Evolutionary conservation across 2,888 invertebrate genomes (phyloP).

Genomic region (Spodoptera exigua): DNA sequence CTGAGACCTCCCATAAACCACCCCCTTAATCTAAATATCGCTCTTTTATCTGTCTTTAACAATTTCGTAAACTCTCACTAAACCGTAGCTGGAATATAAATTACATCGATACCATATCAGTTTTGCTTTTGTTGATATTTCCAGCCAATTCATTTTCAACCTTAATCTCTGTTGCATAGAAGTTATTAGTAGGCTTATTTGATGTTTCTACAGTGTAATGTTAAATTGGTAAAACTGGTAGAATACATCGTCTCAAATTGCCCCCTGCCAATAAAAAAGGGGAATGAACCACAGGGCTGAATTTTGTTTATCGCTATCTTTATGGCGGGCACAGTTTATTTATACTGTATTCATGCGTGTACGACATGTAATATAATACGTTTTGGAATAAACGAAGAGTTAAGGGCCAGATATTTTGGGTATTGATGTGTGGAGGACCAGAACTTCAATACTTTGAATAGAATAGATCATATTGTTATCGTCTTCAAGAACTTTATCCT

Average conservation of each 20-base stretch:
- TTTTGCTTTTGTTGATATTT: constrained; percentile 50
- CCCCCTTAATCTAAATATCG: constrained; percentile 85
- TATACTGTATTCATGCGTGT: constrained; percentile 84
- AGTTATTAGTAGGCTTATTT: constrained; percentile 27
- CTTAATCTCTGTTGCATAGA: constrained; percentile 55
- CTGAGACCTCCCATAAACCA: constrained; percentile 82
- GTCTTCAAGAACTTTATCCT: constrained; percentile 3
- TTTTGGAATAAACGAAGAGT: constrained; percentile 77
- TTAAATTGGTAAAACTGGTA: constrained; percentile 72
- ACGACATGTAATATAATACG: constrained; percentile 84
- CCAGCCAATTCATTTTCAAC: constrained; percentile 46
- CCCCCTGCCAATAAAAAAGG: constrained; percentile 88
- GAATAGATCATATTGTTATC: constrained; percentile 28
- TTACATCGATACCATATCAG: constrained; percentile 72
- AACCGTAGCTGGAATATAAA: constrained; percentile 87
- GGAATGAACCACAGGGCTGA: constrained; percentile 82
- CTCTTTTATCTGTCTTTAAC: constrained; percentile 88
- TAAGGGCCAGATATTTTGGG: constrained; percentile 72
- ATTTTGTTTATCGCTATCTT: constrained; percentile 89
- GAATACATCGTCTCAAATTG: constrained; percentile 87
- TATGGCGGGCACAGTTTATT: constrained; percentile 86
- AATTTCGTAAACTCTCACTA: constrained; percentile 88
- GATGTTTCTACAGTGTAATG: constrained; percentile 41
- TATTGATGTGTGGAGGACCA: constrained; percentile 52
- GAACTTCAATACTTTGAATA: constrained; percentile 41